phyloP scores from a whole-genome alignment of 2,888 invertebrate species.

The Agriopis leucophaearia region DNA sequence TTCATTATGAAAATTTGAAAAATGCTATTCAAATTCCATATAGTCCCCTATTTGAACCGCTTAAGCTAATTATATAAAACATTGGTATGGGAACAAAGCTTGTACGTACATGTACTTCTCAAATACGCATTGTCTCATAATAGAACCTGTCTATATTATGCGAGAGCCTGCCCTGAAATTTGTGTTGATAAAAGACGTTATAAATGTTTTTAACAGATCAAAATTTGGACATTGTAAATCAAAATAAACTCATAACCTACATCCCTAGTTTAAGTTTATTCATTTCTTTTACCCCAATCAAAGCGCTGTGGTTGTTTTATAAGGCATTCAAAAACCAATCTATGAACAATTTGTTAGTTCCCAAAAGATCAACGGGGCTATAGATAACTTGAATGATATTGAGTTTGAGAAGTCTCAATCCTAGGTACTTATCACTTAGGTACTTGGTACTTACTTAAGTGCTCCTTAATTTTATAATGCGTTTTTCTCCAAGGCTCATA shows the following conservation, averaged over 20 bases:
- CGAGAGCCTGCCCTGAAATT: not conserved
- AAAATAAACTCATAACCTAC: not conserved
- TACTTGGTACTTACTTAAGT: not conserved
- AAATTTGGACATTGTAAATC: not conserved
- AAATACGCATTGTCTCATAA: constrained; percentile 23
- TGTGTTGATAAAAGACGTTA: too few relatives aligned
- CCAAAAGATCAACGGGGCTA: too few relatives aligned
- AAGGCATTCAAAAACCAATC: too few relatives aligned
- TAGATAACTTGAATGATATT: too few relatives aligned
- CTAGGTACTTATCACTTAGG: too few relatives aligned
- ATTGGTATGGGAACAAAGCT: constrained; percentile 67
- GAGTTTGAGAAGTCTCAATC: too few relatives aligned
- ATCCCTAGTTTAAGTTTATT: too few relatives aligned
- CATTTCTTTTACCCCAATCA: too few relatives aligned
- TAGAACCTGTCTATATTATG: constrained; percentile 3
- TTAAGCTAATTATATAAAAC: constrained; percentile 84
- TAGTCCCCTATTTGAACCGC: constrained; percentile 76
- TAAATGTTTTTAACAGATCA: not conserved
- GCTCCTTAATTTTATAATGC: not conserved
- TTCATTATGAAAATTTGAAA: constrained; percentile 76
- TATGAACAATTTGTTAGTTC: too few relatives aligned
- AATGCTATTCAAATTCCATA: constrained; percentile 65
- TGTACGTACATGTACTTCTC: constrained; percentile 57
- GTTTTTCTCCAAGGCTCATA: not conserved
- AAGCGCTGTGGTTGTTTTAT: too few relatives aligned